Evolutionary conservation across 2,797 vertebrate genomes (phyloP), one percentile per base, ranked within the genome.

Genomic region (Pipistrellus pygmaeus): DNA sequence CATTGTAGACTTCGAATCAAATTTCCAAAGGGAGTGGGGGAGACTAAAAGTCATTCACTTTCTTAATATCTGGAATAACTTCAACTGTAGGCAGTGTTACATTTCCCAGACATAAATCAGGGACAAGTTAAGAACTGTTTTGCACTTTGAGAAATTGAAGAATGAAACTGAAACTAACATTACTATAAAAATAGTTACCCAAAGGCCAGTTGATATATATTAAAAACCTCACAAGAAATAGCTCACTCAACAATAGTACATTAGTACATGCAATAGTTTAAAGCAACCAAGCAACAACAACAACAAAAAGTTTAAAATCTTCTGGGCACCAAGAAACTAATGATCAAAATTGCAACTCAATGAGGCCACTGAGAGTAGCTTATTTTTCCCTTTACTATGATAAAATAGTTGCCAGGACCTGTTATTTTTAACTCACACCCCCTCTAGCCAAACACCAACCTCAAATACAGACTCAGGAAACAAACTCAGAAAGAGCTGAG

Each of bases 351-450:
- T 51, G 5, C 4, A 91, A 73, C 14, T 80, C 0, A 15, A 88
- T 15, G 66, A 88, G 76, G 64, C 48, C 35, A 53, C 8, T n/a
- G 68, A 95, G 53, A 94, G 14, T 62, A 68, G 73, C 6, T 91
- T 66, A 27, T 38, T 84, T 89, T 71, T 73, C 76, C 68, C 90
- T 78, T 91, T 85, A 72, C 46, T 87, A 86, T 89, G 53, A 53
- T 76, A 78, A 95, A 93, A 91, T 35, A 51, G 38, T 83, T 84
- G 53, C 88, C 46, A 81, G n/a, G 35, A 87, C 66, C 60, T 69
- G 46, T 35, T 7, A 51, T 71, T 72, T 78, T 93, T 85, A 92
- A 83, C 53, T 86, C 25, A 88, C 25, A 88, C 20, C 20, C 38
- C n/a, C 6, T 89, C 25, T 46, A 66, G 60, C 23, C 90, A 62